Evolutionary conservation across 2,113 vertebrate species (phyloP).

Genomic region (Amphiprion ocellaris): DNA sequence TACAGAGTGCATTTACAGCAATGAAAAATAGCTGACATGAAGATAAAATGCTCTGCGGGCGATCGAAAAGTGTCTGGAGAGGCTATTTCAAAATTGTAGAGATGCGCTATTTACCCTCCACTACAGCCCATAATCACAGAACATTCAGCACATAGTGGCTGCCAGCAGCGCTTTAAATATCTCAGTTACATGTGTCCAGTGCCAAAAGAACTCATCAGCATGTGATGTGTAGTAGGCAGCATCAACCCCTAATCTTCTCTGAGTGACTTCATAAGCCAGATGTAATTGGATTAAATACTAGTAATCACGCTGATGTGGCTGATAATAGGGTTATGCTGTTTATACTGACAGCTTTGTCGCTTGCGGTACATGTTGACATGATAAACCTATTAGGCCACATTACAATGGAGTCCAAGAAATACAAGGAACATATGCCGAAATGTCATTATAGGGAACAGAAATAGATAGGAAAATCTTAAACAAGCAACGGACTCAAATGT

Average conservation of each 20-base stretch:
- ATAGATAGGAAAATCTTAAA: not conserved
- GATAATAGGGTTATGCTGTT: slow-evolving; percentile 29
- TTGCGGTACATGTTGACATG: slow-evolving; percentile 17
- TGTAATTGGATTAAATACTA: slow-evolving; percentile 18
- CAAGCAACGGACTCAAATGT: not conserved
- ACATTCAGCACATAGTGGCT: not conserved
- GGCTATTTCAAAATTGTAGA: no score
- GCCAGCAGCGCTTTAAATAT: not conserved
- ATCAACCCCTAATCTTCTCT: not conserved
- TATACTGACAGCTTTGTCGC: not conserved
- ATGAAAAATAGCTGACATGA: no score
- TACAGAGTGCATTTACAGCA: no score
- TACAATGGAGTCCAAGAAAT: not conserved
- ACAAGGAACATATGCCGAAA: not conserved
- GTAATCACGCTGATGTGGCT: slow-evolving; percentile 31
- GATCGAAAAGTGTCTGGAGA: no score
- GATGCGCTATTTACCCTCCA: no score
- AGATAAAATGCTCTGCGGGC: no score
- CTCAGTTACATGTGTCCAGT: not conserved
- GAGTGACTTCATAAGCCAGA: slow-evolving; percentile 7
- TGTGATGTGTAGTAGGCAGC: not conserved
- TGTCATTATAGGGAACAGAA: not conserved
- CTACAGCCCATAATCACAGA: not conserved
- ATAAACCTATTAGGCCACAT: not conserved
- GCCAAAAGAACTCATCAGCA: not conserved